Conservation (phyloP, 2,888 invertebrate genomes). For the Idaea biselata region DNA sequence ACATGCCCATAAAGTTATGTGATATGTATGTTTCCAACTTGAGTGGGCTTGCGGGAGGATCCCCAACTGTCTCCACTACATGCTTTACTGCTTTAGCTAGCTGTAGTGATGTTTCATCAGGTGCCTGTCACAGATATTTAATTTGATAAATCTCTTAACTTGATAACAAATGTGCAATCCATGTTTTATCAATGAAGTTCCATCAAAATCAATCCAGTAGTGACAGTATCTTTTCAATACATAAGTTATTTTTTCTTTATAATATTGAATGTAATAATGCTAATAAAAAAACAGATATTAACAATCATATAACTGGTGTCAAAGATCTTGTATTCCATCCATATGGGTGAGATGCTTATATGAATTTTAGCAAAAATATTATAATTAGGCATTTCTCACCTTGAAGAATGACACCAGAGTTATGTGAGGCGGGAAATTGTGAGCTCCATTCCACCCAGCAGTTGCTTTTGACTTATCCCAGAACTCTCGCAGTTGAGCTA, state of each 20-base stretch:
- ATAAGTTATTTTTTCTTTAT: no score
- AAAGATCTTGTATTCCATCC: no score
- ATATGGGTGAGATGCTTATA: no score
- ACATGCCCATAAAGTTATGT: slow-evolving; percentile 94
- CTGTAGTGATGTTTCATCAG: slow-evolving; percentile 86
- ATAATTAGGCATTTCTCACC: no score
- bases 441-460: slow-evolving; percentile 94
- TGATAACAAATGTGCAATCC: background rate
- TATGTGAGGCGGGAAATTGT: slow-evolving; percentile 94
- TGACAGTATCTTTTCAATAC: no score
- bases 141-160: slow-evolving; percentile 13
- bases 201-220: no score
- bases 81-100: slow-evolving; percentile 86
- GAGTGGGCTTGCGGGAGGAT: slow-evolving; percentile 83
- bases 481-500: slow-evolving; percentile 87
- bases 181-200: no score
- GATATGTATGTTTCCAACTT: slow-evolving; percentile 91
- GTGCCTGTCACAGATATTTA: slow-evolving; percentile 77
- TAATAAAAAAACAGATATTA: no score
- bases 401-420: slow-evolving; percentile 94
- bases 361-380: no score
- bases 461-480: slow-evolving; percentile 88
- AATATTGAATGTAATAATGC: no score
- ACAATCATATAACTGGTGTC: no score
- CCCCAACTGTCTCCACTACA: slow-evolving; percentile 86